Evolutionary conservation across 2,888 invertebrate genomes (phyloP), one percentile per base, ranked within the genome.

Genomic region (Limnephilus auricula): DNA sequence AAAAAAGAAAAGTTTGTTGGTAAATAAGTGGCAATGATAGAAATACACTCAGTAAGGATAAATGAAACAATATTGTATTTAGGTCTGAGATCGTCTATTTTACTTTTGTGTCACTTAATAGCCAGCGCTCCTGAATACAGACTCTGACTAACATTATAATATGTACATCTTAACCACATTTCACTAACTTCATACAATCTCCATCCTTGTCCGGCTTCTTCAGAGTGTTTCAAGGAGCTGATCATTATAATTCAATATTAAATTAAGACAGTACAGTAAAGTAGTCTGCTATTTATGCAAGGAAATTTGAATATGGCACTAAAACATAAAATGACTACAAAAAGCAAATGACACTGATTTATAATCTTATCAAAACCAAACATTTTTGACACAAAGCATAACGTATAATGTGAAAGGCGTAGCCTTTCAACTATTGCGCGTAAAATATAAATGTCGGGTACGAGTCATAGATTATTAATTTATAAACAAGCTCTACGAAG

Each of bases 281-380:
- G 15, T 31, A 32, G 80, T 31, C 31, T 25, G 32, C 82, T 32
- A 37, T 82, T 82, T 32, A 82, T 32, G 34, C 18, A 82, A 65
- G 87, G 65, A 87, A 65, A 30, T 34, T n/a, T 78, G 87, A 88
- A 88, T 88, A 88, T 88, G 87, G 87, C 87, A 88, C 87, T 32
- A 88, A 88, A 34, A 88, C 45, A 86, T 86, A 88, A 45, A 85
- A 85, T 85, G 85, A 85, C 85, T 85, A 85, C 45, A 30, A 85
- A 85, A 85, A 85, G 85, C 85, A 78, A 88, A 88, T 88, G 79
- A 88, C 87, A 88, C 79, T 88, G 87, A 88, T 34, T 88, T 37
- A 45, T 37, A 79, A 50, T 50, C 31, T 86, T 86, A 86, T 45
- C 30, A 86, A 82, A 34, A 82, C 82, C 86, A 50, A 40, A 86